Evolutionary conservation across 1,140 invertebrate genomes (phyloP).

Genomic region (Sycobia sp.): DNA sequence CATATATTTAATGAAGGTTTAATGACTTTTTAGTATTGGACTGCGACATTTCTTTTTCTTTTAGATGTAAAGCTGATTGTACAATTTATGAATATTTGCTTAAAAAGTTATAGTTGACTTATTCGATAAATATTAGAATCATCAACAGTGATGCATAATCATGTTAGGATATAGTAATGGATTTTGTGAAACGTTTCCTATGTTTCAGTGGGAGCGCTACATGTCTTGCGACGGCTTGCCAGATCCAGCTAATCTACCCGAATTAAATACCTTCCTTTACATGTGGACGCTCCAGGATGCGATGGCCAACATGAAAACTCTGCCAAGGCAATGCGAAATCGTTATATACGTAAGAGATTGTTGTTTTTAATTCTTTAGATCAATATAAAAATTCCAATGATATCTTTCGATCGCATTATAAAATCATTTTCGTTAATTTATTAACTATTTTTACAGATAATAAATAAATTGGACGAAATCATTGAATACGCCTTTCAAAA

Average conservation of each 20-base stretch:
- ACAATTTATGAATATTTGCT: no score
- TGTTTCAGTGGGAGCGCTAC: constrained; percentile 68
- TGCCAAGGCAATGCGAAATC: constrained; percentile 46
- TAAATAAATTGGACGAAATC: constrained; percentile 58
- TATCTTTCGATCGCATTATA: neutral
- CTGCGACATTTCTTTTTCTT: no score
- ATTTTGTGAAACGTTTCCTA: no score
- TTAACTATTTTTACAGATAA: constrained; percentile 48
- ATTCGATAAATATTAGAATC: no score
- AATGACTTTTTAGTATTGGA: no score
- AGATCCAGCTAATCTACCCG: constrained; percentile 62
- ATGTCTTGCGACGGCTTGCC: constrained; percentile 70
- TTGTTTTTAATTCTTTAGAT: neutral
- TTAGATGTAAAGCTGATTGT: no score
- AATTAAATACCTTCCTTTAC: constrained; percentile 69
- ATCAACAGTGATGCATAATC: no score
- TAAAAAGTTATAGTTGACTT: no score
- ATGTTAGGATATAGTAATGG: no score
- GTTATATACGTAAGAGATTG: constrained; percentile 47
- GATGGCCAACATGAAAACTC: constrained; percentile 52
- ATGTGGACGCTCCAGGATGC: constrained; percentile 64
- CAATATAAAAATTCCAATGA: neutral
- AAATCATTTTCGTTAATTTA: neutral
- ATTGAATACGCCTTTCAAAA: constrained; percentile 39
- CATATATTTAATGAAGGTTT: no score